Evolutionary conservation across 2,113 vertebrate species (phyloP).

Genomic region (Falco punctatus): DNA sequence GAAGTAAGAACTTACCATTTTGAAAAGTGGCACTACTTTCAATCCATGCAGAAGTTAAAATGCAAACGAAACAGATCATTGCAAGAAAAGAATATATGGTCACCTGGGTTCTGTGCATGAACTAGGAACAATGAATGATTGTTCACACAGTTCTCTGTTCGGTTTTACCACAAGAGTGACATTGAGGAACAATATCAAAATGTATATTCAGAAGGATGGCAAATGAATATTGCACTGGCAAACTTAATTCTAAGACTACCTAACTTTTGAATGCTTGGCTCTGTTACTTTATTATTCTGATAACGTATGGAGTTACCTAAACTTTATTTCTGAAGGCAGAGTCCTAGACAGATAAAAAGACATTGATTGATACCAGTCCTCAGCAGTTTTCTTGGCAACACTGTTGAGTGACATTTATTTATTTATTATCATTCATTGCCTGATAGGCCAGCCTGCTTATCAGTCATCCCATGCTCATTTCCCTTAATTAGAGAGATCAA

Average conservation of each 20-base stretch:
- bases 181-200: not conserved
- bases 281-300: not conserved
- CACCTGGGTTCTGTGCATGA: not conserved
- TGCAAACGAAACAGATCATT: not conserved
- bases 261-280: not conserved
- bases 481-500: slow-evolving; percentile 41
- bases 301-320: not conserved
- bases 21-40: not conserved
- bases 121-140: not conserved
- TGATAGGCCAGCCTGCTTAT: slow-evolving; percentile 70
- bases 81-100: not conserved
- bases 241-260: not conserved
- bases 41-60: not conserved
- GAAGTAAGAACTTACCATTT: not conserved
- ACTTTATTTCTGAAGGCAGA: slow-evolving; percentile 9
- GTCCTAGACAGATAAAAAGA: slow-evolving; percentile 39
- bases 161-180: not conserved
- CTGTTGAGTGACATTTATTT: slow-evolving; percentile 4
- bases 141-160: not conserved
- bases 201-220: not conserved
- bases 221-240: not conserved
- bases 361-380: slow-evolving; percentile 48
- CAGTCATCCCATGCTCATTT: slow-evolving; percentile 65
- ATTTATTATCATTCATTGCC: slow-evolving; percentile 57
- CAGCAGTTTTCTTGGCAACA: slow-evolving; percentile 31